Percentiles rank a stretch among this genome's conserved stretches.
Conservation (phyloP, 53 echinoderm and acorn worm species). For the Antedon mediterranea region DNA sequence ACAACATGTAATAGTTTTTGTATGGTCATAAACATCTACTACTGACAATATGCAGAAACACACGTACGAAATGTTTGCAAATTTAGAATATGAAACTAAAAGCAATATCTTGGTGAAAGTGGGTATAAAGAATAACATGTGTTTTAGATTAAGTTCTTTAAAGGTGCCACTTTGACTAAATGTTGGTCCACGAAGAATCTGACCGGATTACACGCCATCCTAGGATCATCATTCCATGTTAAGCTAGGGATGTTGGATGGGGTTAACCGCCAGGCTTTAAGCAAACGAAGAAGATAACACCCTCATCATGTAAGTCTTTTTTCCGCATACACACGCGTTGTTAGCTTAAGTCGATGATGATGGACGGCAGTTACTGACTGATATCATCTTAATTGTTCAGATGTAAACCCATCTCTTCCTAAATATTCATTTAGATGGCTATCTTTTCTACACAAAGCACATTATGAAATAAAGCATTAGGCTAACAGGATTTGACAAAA, state of each 20-base stretch:
- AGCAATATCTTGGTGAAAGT: not conserved
- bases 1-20: no score
- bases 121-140: not conserved
- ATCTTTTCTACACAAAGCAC: no score
- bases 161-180: not conserved
- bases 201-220: not conserved
- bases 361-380: not conserved
- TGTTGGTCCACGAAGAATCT: not conserved
- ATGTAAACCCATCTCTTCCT: not conserved
- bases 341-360: not conserved
- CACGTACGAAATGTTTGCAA: no score
- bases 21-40: no score
- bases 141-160: not conserved
- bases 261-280: not conserved
- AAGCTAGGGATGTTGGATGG: not conserved
- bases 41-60: no score
- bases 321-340: not conserved
- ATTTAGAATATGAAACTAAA: not conserved
- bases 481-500: no score
- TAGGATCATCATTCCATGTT: not conserved
- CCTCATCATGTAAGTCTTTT: not conserved
- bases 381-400: not conserved
- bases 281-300: not conserved
- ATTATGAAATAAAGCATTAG: no score
- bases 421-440: not conserved